These are phyloP conservation scores for Teleogryllus occipitalis DNA, from an alignment of 1,140 invertebrate species.

Conservation along the genomic window DNA sequence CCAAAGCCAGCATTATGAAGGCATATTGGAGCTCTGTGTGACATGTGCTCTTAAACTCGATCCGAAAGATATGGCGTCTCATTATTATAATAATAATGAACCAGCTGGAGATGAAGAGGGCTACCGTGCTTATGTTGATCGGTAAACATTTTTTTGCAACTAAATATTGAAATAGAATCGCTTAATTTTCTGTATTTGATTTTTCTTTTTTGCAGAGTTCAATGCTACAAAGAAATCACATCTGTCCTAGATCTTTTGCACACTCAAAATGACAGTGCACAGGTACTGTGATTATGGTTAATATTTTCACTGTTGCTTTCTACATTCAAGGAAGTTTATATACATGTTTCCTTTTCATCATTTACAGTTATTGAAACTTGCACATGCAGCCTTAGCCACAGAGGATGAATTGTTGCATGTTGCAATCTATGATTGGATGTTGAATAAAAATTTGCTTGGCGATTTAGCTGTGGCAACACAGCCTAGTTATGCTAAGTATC, in stretches of 20 bases:
- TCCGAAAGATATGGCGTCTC: conserved; percentile 76
- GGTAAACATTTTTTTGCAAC: conserved; percentile 35
- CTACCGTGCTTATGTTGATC: conserved; percentile 55
- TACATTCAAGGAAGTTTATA: too few species aligned
- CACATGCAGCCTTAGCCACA: conserved; percentile 40
- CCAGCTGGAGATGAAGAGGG: conserved; percentile 70
- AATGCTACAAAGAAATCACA: conserved; percentile 81
- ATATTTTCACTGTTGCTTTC: background rate
- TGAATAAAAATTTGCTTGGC: conserved; percentile 63
- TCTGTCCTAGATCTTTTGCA: conserved; percentile 71
- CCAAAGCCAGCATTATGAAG: conserved; percentile 70
- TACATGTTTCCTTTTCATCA: background rate
- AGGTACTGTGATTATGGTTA: background rate
- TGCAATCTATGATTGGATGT: conserved; percentile 88
- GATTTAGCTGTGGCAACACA: conserved; percentile 70
- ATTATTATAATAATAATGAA: conserved; percentile 81
- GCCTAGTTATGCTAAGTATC: conserved; percentile 62
- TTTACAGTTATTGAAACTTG: conserved; percentile 28
- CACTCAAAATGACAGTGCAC: conserved; percentile 46
- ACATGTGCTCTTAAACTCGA: conserved; percentile 77
- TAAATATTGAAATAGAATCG: too few species aligned
- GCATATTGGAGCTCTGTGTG: conserved; percentile 80
- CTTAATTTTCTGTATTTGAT: background rate
- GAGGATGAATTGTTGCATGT: conserved; percentile 85
- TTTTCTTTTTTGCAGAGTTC: conserved; percentile 49